These are phyloP conservation scores for Fulica atra DNA, from an alignment of 2,113 vertebrate genomes.

Conservation along the genomic window DNA sequence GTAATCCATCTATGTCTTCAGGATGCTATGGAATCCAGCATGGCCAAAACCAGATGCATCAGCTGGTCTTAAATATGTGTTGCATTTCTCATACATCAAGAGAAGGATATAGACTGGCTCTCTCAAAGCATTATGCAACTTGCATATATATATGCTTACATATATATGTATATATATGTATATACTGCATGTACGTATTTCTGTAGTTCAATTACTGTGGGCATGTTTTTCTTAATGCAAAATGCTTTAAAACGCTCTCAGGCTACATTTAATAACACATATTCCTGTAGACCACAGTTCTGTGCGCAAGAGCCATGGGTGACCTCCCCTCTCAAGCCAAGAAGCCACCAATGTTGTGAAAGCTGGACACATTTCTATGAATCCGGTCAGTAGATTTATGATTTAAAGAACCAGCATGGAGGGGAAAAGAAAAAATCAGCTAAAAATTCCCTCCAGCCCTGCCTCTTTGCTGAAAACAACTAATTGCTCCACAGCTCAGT, in stretches of 20 bases:
- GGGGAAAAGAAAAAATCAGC: neutral
- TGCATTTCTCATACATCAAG: neutral
- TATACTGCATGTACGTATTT: neutral
- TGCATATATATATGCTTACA: neutral
- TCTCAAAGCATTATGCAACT: neutral
- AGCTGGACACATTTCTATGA: neutral
- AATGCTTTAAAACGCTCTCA: neutral
- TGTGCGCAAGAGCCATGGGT: neutral
- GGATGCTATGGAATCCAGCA: neutral
- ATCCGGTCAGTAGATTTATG: neutral
- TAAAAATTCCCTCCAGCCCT: neutral
- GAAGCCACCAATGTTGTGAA: neutral
- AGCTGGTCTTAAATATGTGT: neutral
- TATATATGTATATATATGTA: neutral
- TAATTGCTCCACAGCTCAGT: conserved; percentile 14
- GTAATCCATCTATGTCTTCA: neutral
- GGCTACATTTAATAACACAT: neutral
- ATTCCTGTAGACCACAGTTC: neutral
- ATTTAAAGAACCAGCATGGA: conserved; percentile 19
- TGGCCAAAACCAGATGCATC: neutral
- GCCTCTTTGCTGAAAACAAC: neutral
- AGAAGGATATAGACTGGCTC: neutral
- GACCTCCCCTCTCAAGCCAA: neutral
- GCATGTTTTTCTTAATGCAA: neutral
- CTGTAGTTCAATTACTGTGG: neutral